phyloP scores from a whole-genome alignment of 2,888 invertebrate genomes.

The Liodrosophila aerea region DNA sequence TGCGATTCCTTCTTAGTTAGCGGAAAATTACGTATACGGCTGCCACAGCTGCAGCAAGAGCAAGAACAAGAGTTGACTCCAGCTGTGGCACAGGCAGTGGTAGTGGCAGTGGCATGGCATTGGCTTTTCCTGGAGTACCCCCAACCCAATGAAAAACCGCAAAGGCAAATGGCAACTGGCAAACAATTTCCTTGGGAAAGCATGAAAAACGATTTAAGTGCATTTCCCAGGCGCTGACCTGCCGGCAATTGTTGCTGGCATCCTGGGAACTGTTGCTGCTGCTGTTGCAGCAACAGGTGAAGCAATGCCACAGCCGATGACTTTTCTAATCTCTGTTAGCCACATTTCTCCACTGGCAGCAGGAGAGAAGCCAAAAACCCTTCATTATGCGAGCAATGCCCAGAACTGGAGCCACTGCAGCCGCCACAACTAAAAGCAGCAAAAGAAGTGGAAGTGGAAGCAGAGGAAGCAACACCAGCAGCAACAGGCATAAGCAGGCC shows the following conservation, averaged over 20 bases:
- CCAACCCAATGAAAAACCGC: constrained; percentile 32
- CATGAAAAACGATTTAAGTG: constrained; percentile 74
- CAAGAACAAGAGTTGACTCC: constrained; percentile 1
- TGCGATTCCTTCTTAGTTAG: constrained; percentile 69
- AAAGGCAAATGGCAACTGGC: constrained; percentile 25
- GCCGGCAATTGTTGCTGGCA: constrained; percentile 52
- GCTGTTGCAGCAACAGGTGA: constrained; percentile 16
- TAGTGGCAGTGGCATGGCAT: constrained; percentile 1
- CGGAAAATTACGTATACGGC: constrained; percentile 73
- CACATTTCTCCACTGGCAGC: constrained; percentile 25
- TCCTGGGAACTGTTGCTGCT: constrained; percentile 60
- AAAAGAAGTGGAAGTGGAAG: background rate
- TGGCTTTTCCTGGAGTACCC: constrained; percentile 52
- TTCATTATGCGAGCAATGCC: constrained; percentile 61
- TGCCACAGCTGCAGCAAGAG: too few species aligned
- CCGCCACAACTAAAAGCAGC: background rate
- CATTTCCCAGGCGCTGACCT: constrained; percentile 70
- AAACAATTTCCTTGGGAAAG: constrained; percentile 74
- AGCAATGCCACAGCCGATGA: constrained; percentile 37
- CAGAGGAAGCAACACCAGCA: background rate
- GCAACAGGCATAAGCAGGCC: constrained; percentile 56
- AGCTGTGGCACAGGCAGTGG: background rate
- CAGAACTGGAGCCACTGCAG: constrained; percentile 39
- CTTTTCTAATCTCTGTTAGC: constrained; percentile 39
- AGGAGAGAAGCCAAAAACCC: constrained; percentile 45